A percentile compares a stretch with the other conserved stretches of the same genome.
phyloP scores from a whole-genome alignment of 2,797 vertebrate genomes.

The Florisuga fusca region DNA sequence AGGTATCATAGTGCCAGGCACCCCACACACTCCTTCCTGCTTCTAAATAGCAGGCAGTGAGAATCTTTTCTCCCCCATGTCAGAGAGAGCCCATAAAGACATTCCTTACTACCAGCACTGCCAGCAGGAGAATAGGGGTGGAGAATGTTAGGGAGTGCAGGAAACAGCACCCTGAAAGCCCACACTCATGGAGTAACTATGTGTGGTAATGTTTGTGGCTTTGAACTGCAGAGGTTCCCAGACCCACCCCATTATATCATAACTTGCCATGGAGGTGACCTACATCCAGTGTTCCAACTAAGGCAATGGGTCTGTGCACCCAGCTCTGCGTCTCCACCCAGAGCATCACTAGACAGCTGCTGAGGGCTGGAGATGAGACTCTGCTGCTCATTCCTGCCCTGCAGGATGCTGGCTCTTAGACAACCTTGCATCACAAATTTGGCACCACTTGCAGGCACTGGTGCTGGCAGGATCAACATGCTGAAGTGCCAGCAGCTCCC shows the following conservation, averaged over 20 bases:
- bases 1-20: background rate
- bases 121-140: background rate
- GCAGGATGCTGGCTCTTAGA: background rate
- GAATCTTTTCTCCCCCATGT: background rate
- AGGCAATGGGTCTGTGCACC: background rate
- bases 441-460: background rate
- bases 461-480: background rate
- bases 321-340: background rate
- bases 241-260: constrained; percentile 25
- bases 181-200: background rate
- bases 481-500: background rate
- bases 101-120: background rate
- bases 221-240: background rate
- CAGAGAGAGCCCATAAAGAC: background rate
- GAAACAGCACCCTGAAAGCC: background rate
- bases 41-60: background rate
- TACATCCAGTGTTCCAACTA: background rate
- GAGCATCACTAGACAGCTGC: background rate
- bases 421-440: background rate
- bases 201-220: background rate
- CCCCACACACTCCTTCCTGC: background rate
- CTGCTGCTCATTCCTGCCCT: background rate
- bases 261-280: background rate
- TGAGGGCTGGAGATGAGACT: background rate
- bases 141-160: rapidly evolving